Evolutionary conservation across 1,140 invertebrate genomes (phyloP).

Genomic region (Drosophila biarmipes): DNA sequence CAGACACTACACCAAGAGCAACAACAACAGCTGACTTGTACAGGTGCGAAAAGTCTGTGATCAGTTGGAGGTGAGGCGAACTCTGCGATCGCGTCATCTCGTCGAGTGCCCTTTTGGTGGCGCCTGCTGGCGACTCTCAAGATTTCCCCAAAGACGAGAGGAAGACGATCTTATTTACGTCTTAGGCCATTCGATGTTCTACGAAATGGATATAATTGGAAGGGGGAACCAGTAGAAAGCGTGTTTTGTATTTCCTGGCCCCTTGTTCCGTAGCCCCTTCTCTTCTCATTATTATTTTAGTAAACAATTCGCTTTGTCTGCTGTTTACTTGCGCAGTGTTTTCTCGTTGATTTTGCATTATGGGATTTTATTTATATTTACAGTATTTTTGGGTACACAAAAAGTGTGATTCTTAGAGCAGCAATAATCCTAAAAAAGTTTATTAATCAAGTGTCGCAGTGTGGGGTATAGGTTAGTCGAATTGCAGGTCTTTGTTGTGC

Average conservation of each 20-base stretch:
- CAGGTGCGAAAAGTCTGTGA: constrained; percentile 79
- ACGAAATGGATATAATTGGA: constrained; percentile 18
- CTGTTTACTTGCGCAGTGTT: constrained; percentile 46
- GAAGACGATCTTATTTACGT: constrained; percentile 26
- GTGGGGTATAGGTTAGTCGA: background rate
- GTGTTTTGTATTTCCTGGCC: constrained; percentile 22
- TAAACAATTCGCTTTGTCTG: constrained; percentile 34
- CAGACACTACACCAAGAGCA: constrained; percentile 27
- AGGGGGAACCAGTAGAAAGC: constrained; percentile 22
- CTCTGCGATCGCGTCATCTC: constrained; percentile 21
- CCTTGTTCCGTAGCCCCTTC: background rate
- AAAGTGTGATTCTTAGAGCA: background rate
- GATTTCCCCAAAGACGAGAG: background rate
- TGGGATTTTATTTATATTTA: constrained; percentile 24
- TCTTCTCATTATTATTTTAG: constrained; percentile 41
- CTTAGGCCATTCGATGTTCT: constrained; percentile 18
- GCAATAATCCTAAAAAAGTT: background rate
- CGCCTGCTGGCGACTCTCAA: constrained; percentile 39
- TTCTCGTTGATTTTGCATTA: constrained; percentile 16
- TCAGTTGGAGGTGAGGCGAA: constrained; percentile 36
- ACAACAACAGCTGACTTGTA: constrained; percentile 68
- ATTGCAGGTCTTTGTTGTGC: constrained; percentile 3
- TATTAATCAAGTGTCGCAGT: background rate
- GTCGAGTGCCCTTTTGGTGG: constrained; percentile 47
- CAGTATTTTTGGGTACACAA: background rate